phyloP scores from a whole-genome alignment of 1,140 invertebrate species.

The Bemisia tabaci region DNA sequence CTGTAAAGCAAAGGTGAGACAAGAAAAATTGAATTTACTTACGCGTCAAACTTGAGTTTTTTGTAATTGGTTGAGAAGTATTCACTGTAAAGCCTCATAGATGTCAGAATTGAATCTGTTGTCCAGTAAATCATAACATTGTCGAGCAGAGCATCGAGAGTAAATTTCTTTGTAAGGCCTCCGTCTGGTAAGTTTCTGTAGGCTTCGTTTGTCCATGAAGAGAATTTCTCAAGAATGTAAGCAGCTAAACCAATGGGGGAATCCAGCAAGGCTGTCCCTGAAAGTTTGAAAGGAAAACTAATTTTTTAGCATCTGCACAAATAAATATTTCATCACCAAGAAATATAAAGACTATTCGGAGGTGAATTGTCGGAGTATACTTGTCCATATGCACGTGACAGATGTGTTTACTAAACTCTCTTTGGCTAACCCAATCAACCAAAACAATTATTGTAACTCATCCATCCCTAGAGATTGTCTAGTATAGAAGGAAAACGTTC shows the following conservation, averaged over 20 bases:
- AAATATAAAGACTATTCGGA: too few relatives aligned
- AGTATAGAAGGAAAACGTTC: too few relatives aligned
- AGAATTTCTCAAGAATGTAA: conserved; percentile 61
- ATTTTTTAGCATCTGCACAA: not conserved
- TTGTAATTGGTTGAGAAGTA: conserved; percentile 13
- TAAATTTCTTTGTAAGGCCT: conserved; percentile 47
- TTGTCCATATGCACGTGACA: not conserved
- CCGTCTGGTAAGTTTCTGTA: conserved; percentile 48
- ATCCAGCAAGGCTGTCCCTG: conserved; percentile 41
- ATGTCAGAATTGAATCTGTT: conserved; percentile 58
- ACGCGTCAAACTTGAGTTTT: conserved; percentile 27
- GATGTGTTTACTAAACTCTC: not conserved
- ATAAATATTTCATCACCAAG: too few relatives aligned
- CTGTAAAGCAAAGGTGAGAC: not conserved
- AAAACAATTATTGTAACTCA: not conserved
- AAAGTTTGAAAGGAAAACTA: conserved; percentile 7
- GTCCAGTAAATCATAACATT: conserved; percentile 83
- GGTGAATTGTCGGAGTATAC: not conserved
- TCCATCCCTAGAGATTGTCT: too few relatives aligned
- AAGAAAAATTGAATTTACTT: conserved; percentile 1
- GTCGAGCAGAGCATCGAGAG: conserved; percentile 63
- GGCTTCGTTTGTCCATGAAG: conserved; percentile 46
- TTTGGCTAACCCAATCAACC: not conserved
- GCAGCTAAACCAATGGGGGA: conserved; percentile 52
- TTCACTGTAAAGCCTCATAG: conserved; percentile 61